These are phyloP conservation scores for Tenualosa thibaudeaui DNA, from an alignment of 2,797 vertebrate genomes.

Conservation along the genomic window DNA sequence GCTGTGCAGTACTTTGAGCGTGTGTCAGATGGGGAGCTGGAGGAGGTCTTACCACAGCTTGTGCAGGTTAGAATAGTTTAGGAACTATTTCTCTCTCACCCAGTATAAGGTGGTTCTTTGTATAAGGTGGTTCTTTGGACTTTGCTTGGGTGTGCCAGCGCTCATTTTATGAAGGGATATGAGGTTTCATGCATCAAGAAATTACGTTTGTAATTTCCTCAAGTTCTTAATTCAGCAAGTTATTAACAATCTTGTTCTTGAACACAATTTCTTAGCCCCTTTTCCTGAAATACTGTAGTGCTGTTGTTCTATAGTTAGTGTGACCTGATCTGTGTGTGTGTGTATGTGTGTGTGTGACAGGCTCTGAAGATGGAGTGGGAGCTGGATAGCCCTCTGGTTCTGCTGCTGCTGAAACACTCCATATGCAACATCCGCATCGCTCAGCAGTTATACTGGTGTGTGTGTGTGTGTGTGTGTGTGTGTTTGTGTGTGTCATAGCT, in stretches of 20 bases:
- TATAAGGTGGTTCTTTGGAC: neutral
- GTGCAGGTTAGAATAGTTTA: constrained; percentile 76
- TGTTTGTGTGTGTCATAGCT: neutral
- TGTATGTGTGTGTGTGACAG: constrained; percentile 59
- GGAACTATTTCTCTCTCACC: neutral
- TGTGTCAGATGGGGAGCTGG: constrained; percentile 77
- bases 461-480: constrained; percentile 47
- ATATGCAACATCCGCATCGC: constrained; percentile 77
- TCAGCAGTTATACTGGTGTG: constrained; percentile 86
- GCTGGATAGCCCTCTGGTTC: constrained; percentile 79
- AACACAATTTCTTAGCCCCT: too few relatives aligned
- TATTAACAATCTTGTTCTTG: too few relatives aligned
- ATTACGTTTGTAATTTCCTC: too few relatives aligned
- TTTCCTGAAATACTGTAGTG: too few relatives aligned
- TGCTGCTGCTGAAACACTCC: constrained; percentile 78
- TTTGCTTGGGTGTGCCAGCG: neutral
- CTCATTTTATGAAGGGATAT: neutral
- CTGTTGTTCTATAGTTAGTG: too few relatives aligned
- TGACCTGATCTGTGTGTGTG: too few relatives aligned
- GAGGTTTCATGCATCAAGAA: too few relatives aligned
- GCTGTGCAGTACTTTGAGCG: constrained; percentile 79
- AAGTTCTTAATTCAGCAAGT: too few relatives aligned
- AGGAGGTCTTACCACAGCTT: constrained; percentile 83
- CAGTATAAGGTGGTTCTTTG: neutral
- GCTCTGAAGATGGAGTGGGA: constrained; percentile 87